Percentiles rank a stretch among this genome's conserved stretches.
Evolutionary conservation across 2,888 invertebrate genomes (phyloP).

Genomic region (Philereme vetulata): DNA sequence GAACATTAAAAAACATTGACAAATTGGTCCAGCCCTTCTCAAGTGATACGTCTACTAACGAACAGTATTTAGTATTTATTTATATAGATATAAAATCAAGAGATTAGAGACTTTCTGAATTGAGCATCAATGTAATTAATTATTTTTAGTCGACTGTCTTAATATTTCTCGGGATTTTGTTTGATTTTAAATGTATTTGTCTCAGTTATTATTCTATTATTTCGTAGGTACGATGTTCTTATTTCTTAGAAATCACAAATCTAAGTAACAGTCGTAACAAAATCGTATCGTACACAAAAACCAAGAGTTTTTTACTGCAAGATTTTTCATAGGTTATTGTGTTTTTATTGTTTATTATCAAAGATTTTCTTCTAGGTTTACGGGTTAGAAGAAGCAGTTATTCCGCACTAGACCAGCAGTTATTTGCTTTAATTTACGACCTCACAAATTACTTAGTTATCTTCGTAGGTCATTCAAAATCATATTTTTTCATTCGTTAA

Average conservation of each 20-base stretch:
- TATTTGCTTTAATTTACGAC: conserved; percentile 31
- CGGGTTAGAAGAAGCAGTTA: conserved; percentile 50
- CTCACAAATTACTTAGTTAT: conserved; percentile 31
- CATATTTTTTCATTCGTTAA: conserved; percentile 29
- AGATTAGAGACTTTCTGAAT: too few species aligned
- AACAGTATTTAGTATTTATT: too few species aligned
- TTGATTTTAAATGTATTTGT: too few species aligned
- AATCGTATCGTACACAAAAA: conserved; percentile 46
- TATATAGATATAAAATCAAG: too few species aligned
- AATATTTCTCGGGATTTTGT: too few species aligned
- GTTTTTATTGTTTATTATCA: conserved; percentile 60
- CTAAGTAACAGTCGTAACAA: neutral
- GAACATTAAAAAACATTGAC: too few species aligned
- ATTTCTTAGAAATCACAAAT: neutral
- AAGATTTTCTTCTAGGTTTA: conserved; percentile 50
- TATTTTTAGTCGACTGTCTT: too few species aligned
- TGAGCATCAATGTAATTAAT: too few species aligned
- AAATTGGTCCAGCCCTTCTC: too few species aligned
- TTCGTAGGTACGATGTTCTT: too few species aligned
- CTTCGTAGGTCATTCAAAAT: conserved; percentile 18
- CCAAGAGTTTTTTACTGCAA: conserved; percentile 38
- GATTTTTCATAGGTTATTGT: conserved; percentile 56
- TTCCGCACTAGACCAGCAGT: conserved; percentile 32
- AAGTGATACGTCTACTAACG: too few species aligned
- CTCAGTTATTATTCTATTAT: too few species aligned